Evolutionary conservation across 2,113 vertebrate species (phyloP).

Genomic region (Paratilapia polleni): DNA sequence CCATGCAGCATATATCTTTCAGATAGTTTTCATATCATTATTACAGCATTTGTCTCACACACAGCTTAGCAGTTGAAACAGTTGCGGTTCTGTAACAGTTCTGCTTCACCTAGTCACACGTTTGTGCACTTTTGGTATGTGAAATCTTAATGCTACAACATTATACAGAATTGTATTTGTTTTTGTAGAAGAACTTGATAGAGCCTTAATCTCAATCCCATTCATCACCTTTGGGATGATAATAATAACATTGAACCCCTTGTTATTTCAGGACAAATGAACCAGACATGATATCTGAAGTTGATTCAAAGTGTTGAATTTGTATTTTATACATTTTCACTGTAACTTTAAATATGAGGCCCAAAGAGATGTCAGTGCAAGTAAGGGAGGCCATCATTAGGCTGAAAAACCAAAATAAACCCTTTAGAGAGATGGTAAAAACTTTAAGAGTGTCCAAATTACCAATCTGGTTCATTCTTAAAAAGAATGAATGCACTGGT

Average conservation of each 20-base stretch:
- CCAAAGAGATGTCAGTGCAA: not conserved
- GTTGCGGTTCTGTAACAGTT: not conserved
- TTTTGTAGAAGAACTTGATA: not conserved
- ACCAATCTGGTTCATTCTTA: not conserved
- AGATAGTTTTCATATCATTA: not conserved
- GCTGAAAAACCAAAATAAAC: not conserved
- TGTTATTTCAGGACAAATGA: not conserved
- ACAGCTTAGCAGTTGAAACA: not conserved
- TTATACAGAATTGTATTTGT: not conserved
- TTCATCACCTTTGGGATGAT: too few species aligned
- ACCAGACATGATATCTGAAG: not conserved
- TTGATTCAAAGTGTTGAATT: not conserved
- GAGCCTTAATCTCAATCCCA: not conserved
- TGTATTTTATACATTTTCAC: not conserved
- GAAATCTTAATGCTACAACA: not conserved
- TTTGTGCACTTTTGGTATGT: not conserved
- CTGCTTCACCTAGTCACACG: not conserved
- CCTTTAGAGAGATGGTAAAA: not conserved
- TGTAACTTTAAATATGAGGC: not conserved
- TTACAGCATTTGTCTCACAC: not conserved
- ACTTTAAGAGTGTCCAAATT: not conserved
- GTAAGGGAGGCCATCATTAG: not conserved
- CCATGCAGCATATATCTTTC: too few species aligned
- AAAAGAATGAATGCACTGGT: too few species aligned
- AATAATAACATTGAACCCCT: too few species aligned